phyloP scores from a whole-genome alignment of 2,888 invertebrate species.

The Hypomecis punctinalis region DNA sequence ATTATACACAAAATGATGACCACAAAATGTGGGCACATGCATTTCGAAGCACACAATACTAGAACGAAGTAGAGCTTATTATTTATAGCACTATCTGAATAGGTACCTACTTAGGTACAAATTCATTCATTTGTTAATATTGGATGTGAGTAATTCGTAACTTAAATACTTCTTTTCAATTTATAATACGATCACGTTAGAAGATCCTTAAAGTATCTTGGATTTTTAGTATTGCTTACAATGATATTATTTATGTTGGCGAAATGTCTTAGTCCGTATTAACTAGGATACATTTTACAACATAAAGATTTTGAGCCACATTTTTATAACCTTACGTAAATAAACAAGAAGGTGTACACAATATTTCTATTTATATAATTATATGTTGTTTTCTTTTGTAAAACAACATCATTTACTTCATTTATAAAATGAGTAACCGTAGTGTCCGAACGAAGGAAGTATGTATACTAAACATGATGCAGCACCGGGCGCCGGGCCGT shows the following conservation, averaged over 20 bases:
- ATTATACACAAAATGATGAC: conserved; percentile 11
- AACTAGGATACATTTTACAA: conserved; percentile 66
- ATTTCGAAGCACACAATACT: conserved; percentile 19
- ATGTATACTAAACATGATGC: conserved; percentile 11
- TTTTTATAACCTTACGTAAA: conserved; percentile 56
- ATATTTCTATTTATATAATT: conserved; percentile 36
- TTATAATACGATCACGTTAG: conserved; percentile 48
- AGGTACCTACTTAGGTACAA: conserved; percentile 29
- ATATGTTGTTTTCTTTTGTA: conserved; percentile 31
- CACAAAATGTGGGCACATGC: conserved; percentile 1
- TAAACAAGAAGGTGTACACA: conserved; percentile 42
- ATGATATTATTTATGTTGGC: conserved; percentile 75
- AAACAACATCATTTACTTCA: conserved; percentile 27
- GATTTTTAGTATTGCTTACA: conserved; percentile 73
- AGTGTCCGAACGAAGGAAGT: conserved; percentile 13
- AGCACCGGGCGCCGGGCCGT: not conserved
- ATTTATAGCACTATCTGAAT: conserved; percentile 54
- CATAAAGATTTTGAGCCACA: conserved; percentile 71
- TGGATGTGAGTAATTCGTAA: conserved; percentile 46
- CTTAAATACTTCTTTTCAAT: conserved; percentile 29
- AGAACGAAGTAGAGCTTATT: conserved; percentile 20
- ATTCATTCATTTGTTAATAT: conserved; percentile 27
- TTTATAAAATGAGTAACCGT: conserved; percentile 22
- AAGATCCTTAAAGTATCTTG: conserved; percentile 54
- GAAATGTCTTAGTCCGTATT: conserved; percentile 61